phyloP scores from a whole-genome alignment of 2,797 vertebrate species.

The Monodelphis domestica region DNA sequence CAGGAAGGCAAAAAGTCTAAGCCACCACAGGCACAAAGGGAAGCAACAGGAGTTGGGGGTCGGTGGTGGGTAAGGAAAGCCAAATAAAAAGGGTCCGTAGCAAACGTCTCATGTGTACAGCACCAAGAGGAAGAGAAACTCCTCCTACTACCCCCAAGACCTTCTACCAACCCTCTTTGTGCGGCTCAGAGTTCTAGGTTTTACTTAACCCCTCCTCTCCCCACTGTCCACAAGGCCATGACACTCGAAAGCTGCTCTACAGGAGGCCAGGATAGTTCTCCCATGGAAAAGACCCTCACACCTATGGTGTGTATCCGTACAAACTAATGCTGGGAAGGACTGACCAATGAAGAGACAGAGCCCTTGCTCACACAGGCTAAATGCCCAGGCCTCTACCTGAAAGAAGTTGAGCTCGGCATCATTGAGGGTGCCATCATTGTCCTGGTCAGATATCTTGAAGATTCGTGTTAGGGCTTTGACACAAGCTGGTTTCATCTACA shows the following conservation, averaged over 20 bases:
- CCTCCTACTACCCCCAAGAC: neutral
- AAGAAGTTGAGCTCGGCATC: constrained; percentile 97
- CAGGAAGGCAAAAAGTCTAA: neutral
- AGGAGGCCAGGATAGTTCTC: constrained; percentile 24
- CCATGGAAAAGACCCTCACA: constrained; percentile 24
- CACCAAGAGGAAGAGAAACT: constrained; percentile 28
- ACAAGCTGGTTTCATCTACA: constrained; percentile 94
- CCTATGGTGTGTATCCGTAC: neutral
- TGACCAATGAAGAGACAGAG: constrained; percentile 16
- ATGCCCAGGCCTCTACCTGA: constrained; percentile 87
- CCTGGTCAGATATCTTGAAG: constrained; percentile 96
- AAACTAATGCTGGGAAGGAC: neutral
- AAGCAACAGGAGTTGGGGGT: neutral
- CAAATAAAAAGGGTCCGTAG: neutral
- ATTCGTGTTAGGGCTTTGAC: constrained; percentile 94
- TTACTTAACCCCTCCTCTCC: constrained; percentile 18
- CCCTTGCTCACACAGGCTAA: neutral
- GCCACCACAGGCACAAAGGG: neutral
- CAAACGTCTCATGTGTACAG: neutral
- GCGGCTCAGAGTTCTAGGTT: constrained; percentile 26
- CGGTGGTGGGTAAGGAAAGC: neutral
- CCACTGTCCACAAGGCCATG: constrained; percentile 1
- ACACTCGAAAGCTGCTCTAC: constrained; percentile 20
- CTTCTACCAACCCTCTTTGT: constrained; percentile 53
- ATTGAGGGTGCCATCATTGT: constrained; percentile 95